Base-by-base conservation (phyloP, 2,888 invertebrate genomes). In the Zaprionus obscuricornis region DNA sequence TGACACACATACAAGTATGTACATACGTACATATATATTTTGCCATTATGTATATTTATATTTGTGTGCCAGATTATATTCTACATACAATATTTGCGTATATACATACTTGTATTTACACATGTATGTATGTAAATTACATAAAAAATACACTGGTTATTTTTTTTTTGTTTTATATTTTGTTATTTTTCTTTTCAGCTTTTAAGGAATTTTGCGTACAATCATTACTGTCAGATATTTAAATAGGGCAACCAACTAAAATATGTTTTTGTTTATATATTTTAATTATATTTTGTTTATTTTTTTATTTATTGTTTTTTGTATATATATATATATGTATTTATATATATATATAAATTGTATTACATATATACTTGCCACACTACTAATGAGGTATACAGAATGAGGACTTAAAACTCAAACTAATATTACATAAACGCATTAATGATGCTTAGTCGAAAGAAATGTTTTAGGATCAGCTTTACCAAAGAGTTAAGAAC, bases 381-480 rank as follows among this genome's bases (percentile, higher is more conserved):
- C 84, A 64, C 66, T 52, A 76, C 67, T 76, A 76, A 78, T 78
- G 78, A 78, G 78, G 85, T 78, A 78, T 78, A 84, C 66, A 74
- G 65, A 84, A 66, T 65, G 58, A 65, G 77, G 66, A 58, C 79
- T 76, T 68, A 72, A 67, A 63, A 63, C 55, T 50, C 42, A 57
- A 76, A 76, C 57, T 78, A 69, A 70, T 66, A 59, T 58, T 73
- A 81, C 47, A 42, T 51, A 66, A n/a, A n/a, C n/a, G n/a, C n/a
- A n/a, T n/a, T n/a, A n/a, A n/a, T n/a, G n/a, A 50, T 59, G 34
- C 49, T 54, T 68, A 46, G 37, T 54, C 52, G 11, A 59, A 71
- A 58, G 47, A 55, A 70, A 52, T 55, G 43, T 42, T 60, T 69
- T 74, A 81, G 70, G 73, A 79, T 71, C 68, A 71, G 65, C 60